Evolutionary conservation across 2,888 invertebrate genomes (phyloP).

Genomic region (Girardia tigrina): DNA sequence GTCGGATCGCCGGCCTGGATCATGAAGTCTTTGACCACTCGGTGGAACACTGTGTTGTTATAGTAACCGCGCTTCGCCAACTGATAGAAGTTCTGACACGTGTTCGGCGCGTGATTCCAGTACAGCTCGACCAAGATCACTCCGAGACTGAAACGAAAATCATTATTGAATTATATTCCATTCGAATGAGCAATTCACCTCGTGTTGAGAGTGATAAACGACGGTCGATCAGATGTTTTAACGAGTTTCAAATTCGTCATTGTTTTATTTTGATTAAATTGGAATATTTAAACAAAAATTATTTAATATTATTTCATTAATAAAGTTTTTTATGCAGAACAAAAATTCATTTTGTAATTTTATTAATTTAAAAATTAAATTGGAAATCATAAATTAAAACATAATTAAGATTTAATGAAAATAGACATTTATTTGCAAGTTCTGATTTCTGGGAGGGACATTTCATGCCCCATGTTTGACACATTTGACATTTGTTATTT

Average conservation of each 20-base stretch:
- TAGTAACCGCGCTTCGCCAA: constrained; percentile 80
- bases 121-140: constrained; percentile 78
- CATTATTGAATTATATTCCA: too few relatives aligned
- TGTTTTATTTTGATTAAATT: too few relatives aligned
- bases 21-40: constrained; percentile 66
- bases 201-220: background rate
- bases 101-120: constrained; percentile 94
- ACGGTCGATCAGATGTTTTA: background rate
- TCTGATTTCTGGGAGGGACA: too few relatives aligned
- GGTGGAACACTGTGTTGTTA: constrained; percentile 83
- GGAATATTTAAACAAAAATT: background rate
- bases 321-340: too few relatives aligned
- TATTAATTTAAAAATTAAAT: too few relatives aligned
- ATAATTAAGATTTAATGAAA: too few relatives aligned
- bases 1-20: constrained; percentile 77
- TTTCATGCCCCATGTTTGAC: too few relatives aligned
- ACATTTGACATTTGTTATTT: too few relatives aligned
- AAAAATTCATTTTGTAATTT: too few relatives aligned
- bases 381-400: too few relatives aligned
- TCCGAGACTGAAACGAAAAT: constrained; percentile 69
- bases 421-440: too few relatives aligned
- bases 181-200: background rate
- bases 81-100: constrained; percentile 92
- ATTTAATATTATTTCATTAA: background rate
- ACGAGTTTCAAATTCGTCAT: background rate